Evolutionary conservation across 2,797 vertebrate genomes (phyloP), one percentile per base, ranked within the genome.

Genomic region (Brachyalestes nurse): DNA sequence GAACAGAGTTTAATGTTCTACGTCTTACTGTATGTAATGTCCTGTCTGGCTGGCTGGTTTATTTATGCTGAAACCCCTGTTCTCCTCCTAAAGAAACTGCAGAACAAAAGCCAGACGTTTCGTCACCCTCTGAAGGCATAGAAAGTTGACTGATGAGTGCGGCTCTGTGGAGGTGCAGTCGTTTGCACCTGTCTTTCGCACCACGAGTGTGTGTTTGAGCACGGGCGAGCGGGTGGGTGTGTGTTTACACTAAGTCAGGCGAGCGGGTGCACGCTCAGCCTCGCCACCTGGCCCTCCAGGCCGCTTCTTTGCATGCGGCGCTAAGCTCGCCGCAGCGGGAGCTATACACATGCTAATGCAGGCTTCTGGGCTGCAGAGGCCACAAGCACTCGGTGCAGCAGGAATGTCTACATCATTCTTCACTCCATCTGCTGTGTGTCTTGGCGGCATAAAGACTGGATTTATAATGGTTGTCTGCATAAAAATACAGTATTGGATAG

Each of bases 281-380:
- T 90, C 87, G 88, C 93, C 94, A 94, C 93, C 94, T 94, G 93
- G 92, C 89, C 90, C 92, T 93, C 87, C 89, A 89, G 71, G 90
- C 86, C 86, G 85, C 91, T 83, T 92, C 89, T 93, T 94, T 93
- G 92, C 93, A 90, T 88, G 88, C 87, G 88, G 87, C 83, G 55
- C 67, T 71, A 90, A 90, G 90, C 82, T 90, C 91, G 90, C 86
- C 17, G 76, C 81, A 58, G 92, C 89, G 90, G 91, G 88, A 91
- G 17, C 93, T 90, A 94, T 94, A 94, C 92, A 95, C 92, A 95
- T 93, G 94, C 93, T 94, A 94, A 94, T 95, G 88, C 89, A 84
- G 87, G 87, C 86, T 38, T 87, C 89, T 86, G 86, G 83, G 81
- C 79, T 85, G 85, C 85, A 75, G 85, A 73, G 88, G 90, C 88